Conservation (phyloP, 23 tunicate genomes). For the Halocynthia roretzi region DNA sequence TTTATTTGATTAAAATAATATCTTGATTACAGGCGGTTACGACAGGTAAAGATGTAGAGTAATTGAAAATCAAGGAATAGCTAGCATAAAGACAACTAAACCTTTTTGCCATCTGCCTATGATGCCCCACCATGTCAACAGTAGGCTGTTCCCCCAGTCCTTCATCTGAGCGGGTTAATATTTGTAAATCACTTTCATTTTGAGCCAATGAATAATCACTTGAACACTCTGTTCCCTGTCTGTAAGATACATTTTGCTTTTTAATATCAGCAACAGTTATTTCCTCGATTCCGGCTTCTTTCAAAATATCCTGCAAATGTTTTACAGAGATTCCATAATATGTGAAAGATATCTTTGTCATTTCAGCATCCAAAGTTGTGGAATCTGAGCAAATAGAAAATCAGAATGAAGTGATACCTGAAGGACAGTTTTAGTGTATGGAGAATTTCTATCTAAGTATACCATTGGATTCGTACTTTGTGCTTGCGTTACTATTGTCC, state of each 20-base stretch:
- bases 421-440: no score
- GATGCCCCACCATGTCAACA: constrained; percentile 22
- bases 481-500: no score
- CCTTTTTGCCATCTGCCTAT: constrained; percentile 27
- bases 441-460: no score
- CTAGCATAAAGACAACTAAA: neutral
- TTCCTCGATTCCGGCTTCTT: constrained; percentile 31
- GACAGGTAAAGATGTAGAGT: no score
- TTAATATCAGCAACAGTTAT: constrained; percentile 26
- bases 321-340: constrained; percentile 54
- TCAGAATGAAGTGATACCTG: no score
- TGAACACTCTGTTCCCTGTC: no score
- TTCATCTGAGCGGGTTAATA: neutral
- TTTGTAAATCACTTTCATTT: neutral
- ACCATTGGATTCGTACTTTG: no score
- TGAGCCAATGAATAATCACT: neutral
- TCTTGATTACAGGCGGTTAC: no score
- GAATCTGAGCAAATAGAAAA: constrained; percentile 10
- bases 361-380: constrained; percentile 10
- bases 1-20: no score
- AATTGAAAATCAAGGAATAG: no score
- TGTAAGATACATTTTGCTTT: constrained; percentile 31
- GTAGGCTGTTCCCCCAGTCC: neutral
- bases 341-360: constrained; percentile 54
- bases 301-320: constrained; percentile 29